Evolutionary conservation across 2,888 invertebrate genomes (phyloP), one percentile per base, ranked within the genome.

Genomic region (Rhamphomyia laevipes): DNA sequence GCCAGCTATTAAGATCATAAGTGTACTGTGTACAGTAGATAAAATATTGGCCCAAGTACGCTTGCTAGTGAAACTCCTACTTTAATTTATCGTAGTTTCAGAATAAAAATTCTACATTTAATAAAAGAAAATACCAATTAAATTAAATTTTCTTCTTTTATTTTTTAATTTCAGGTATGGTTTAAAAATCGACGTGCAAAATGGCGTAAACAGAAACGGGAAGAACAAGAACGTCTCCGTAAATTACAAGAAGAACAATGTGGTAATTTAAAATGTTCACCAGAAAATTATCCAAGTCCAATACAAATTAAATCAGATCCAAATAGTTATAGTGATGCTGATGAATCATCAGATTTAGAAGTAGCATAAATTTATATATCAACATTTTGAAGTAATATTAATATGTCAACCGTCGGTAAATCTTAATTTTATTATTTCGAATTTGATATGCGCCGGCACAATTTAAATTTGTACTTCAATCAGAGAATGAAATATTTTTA

Each of bases 121-220:
- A 30, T 9, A 9, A 30, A 30, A 30, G 15, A 35, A 35, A 13
- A 35, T 37, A 37, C n/a, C n/a, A 37, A 7, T 11, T 37, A n/a
- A 40, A 46, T 38, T 1, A 40, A 31, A 30, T 16, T 3, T 44
- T n/a, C 12, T 43, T 56, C 51, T 51, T 51, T 57, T 57, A 55
- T 30, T 42, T 47, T 50, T 65, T 66, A 59, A 61, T 74, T 73
- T 13, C 74, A 94, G 94, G 94, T 94, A 12, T 94, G 94, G 94
- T 94, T 94, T 73, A 94, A 94, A 73, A 94, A 94, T 68, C 80
- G 94, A 17, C 78, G 94, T 37, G 94, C 94, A 58, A 95, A 94
- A 74, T 94, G 93, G 93, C 81, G 94, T 58, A 94, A 94, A 65
- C 92, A 92, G 67, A 93, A 93, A 67, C 81, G 93, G 3, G 94